These are phyloP conservation scores for Drosophila lacteicornis DNA, from an alignment of 1,140 invertebrate species.

Conservation along the genomic window DNA sequence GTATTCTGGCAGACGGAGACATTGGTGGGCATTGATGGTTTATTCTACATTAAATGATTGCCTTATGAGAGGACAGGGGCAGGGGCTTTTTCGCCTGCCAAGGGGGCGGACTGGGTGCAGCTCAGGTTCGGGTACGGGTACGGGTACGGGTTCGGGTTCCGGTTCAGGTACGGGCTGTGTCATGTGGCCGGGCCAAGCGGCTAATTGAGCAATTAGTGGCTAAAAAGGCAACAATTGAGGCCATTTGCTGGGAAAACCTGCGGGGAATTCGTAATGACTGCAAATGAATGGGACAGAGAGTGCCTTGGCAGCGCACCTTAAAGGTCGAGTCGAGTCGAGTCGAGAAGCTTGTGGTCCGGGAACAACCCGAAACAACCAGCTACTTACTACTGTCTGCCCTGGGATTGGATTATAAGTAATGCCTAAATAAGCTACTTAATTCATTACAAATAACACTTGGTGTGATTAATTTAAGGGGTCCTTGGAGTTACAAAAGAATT, in stretches of 20 bases:
- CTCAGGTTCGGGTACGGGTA: slow-evolving; percentile 1
- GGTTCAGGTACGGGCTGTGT: slow-evolving; percentile 29
- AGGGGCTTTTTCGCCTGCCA: background rate
- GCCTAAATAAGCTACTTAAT: background rate
- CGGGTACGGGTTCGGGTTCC: background rate
- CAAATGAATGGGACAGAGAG: slow-evolving; percentile 46
- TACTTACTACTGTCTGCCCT: background rate
- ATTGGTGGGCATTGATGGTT: slow-evolving; percentile 5
- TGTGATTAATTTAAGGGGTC: background rate
- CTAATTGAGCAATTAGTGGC: slow-evolving; percentile 64
- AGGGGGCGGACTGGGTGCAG: slow-evolving; percentile 7
- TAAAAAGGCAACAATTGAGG: slow-evolving; percentile 59
- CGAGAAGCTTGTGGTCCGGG: background rate
- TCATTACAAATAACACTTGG: too few relatives aligned
- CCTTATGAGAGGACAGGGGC: slow-evolving; percentile 5
- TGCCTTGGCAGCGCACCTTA: slow-evolving; percentile 34
- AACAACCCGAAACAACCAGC: background rate
- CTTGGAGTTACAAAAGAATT: too few relatives aligned
- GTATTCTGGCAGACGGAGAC: too few relatives aligned
- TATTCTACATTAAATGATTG: slow-evolving; percentile 50
- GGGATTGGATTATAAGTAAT: background rate
- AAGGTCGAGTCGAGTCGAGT: slow-evolving; percentile 27
- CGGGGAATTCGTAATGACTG: slow-evolving; percentile 56
- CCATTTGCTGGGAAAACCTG: slow-evolving; percentile 59
- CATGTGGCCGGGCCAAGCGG: slow-evolving; percentile 47